Conservation (phyloP, 2,113 vertebrate species). For the Myanophis thanlyinensis region DNA sequence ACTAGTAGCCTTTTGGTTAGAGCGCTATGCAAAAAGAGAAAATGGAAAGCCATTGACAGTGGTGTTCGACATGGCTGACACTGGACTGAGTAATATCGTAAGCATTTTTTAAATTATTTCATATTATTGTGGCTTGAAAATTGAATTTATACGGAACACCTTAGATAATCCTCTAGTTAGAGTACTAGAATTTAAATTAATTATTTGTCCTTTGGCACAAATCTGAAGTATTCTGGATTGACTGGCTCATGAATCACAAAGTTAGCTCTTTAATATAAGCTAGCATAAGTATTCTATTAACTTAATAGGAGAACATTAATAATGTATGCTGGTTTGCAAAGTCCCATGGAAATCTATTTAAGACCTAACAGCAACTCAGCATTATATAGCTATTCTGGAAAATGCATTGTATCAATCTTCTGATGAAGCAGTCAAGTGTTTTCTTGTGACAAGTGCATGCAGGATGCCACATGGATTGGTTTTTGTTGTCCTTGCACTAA, state of each 20-base stretch:
- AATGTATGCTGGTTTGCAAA: background rate
- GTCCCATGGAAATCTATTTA: background rate
- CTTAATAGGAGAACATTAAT: background rate
- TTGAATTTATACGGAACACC: background rate
- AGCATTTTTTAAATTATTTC: constrained; percentile 63
- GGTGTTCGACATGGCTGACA: constrained; percentile 94
- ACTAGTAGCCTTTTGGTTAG: constrained; percentile 95
- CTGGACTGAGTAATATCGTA: constrained; percentile 91
- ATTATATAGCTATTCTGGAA: background rate
- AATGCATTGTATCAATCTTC: background rate
- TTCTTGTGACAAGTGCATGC: background rate
- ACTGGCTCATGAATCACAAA: background rate
- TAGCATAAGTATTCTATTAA: background rate
- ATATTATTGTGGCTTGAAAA: background rate
- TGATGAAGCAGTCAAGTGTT: background rate
- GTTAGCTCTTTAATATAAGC: background rate
- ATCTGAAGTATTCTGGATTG: constrained; percentile 3
- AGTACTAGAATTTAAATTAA: background rate
- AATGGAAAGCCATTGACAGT: constrained; percentile 92
- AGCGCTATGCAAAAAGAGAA: constrained; percentile 89
- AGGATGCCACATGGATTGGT: background rate
- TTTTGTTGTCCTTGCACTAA: background rate
- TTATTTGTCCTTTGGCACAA: background rate
- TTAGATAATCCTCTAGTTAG: background rate
- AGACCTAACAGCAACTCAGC: background rate